Evolutionary conservation across 2,888 invertebrate genomes (phyloP), one percentile per base, ranked within the genome.

Genomic region (Macrosoma leucophasiata): DNA sequence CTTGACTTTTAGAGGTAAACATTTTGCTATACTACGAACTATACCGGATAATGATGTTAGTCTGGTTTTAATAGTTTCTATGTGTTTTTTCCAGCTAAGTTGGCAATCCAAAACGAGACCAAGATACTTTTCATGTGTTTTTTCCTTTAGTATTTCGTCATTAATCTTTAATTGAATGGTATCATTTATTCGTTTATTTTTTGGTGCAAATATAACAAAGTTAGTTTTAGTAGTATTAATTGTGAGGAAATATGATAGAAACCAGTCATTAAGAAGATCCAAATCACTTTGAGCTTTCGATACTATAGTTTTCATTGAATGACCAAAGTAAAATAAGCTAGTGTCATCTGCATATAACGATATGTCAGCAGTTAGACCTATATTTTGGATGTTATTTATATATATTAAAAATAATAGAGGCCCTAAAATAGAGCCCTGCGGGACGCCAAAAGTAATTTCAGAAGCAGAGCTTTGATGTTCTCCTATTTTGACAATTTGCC

Each of bases 331-430:
- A 14, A 44, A 48, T 10, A 45, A 20, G 17, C 41, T 29, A 5
- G 44, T 47, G 21, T 47, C 39, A 22, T 44, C 47, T 1, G 42
- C 44, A 22, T 39, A 47, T 3, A 47, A 10, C 5, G 35, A 39
- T 4, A 43, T 4, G 14, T 46, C 20, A 3, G 38, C 40, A 1
- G 17, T 12, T 8, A 46, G 13, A 3, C 29, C 36, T 4, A 42
- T n/a, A 1, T 29, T 17, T 9, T 26, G 5, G 7, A 41, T 35
- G 15, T 25, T 32, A 18, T 41, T 45, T 1, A 41, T 37, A 13
- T 41, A 41, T 6, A 35, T 30, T 11, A 35, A 20, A 12, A 41
- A 41, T 12, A 41, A 14, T 5, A 41, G 9, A 1, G 41, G 41
- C 11, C 13, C 27, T 10, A 15, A 5, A 9, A 27, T 27, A 3